These are phyloP conservation scores for Vesta saturnalis DNA, from an alignment of 2,888 invertebrate species.

Conservation along the genomic window DNA sequence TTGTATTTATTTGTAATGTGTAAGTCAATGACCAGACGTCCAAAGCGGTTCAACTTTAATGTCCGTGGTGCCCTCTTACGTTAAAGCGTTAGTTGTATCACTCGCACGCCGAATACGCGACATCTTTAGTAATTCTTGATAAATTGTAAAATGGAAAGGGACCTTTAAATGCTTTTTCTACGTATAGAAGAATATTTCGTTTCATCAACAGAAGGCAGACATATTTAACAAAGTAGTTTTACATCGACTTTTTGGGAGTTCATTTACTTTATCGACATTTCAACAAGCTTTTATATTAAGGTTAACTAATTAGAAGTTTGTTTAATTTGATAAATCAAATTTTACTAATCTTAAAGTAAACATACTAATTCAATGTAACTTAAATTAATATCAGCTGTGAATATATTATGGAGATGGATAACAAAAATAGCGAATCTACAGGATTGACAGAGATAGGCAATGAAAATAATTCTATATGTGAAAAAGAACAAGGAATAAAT, in stretches of 20 bases:
- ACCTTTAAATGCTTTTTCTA: not conserved
- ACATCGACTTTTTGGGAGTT: conserved; percentile 3
- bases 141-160: not conserved
- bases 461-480: too few species aligned
- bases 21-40: not conserved
- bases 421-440: too few species aligned
- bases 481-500: too few species aligned
- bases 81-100: not conserved
- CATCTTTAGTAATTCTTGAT: not conserved
- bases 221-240: not conserved
- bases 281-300: not conserved
- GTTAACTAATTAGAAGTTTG: not conserved
- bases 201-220: not conserved
- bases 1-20: not conserved
- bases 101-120: not conserved
- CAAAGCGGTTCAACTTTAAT: not conserved
- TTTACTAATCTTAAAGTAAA: too few species aligned
- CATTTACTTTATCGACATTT: conserved; percentile 5
- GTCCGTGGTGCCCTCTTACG: not conserved
- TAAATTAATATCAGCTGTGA: too few species aligned
- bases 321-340: not conserved
- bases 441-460: too few species aligned
- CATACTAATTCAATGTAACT: too few species aligned
- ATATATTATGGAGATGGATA: too few species aligned
- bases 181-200: not conserved